Evolutionary conservation across 2,797 vertebrate genomes (phyloP).

Genomic region (Gallinago solitaria): DNA sequence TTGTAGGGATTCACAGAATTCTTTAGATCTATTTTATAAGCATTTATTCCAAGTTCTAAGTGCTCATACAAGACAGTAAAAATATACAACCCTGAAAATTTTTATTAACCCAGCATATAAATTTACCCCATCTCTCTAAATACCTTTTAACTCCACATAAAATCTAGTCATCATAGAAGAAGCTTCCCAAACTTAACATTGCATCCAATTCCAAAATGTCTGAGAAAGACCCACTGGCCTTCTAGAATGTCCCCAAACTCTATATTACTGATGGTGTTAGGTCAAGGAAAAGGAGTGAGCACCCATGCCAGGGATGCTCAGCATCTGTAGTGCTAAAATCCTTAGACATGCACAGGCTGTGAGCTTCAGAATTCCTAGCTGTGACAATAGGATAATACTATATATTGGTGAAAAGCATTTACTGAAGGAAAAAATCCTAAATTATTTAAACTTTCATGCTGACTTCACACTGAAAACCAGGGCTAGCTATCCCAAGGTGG

Average conservation of each 20-base stretch:
- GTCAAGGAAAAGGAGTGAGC: background rate
- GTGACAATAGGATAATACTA: background rate
- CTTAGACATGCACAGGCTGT: background rate
- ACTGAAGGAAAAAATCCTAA: background rate
- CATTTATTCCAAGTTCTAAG: background rate
- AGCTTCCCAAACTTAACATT: background rate
- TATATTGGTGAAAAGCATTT: background rate
- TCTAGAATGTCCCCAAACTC: background rate
- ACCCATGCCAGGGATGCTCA: background rate
- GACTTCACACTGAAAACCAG: background rate
- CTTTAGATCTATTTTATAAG: background rate
- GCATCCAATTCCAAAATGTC: background rate
- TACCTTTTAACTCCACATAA: background rate
- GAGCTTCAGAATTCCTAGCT: background rate
- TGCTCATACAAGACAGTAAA: background rate
- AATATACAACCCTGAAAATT: background rate
- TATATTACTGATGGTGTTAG: background rate
- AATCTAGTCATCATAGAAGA: background rate
- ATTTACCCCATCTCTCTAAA: background rate
- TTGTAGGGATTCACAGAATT: background rate
- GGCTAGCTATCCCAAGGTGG: background rate
- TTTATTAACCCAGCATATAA: background rate
- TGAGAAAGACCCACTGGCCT: background rate
- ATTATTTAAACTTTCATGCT: background rate
- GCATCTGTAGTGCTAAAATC: background rate